Evolutionary conservation across 2,888 invertebrate genomes (phyloP).

Genomic region (Metallyticus violacea): DNA sequence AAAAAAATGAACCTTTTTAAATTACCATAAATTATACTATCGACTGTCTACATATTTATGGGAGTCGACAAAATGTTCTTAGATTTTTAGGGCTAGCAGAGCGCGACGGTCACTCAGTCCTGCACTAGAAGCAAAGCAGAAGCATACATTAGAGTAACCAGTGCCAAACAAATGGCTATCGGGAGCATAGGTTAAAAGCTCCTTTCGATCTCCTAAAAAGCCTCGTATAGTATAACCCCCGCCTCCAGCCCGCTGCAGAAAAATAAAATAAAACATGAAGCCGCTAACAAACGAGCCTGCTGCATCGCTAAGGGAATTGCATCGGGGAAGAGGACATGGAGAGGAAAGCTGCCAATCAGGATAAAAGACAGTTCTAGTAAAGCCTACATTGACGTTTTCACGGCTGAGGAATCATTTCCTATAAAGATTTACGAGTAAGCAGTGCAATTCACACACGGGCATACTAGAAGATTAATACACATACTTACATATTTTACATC

Average conservation of each 20-base stretch:
- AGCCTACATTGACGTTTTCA: no score
- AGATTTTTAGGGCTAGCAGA: background rate
- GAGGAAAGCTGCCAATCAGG: conserved; percentile 8
- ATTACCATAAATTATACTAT: no score
- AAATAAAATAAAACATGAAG: conserved; percentile 2
- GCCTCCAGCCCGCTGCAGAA: background rate
- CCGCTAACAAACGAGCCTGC: background rate
- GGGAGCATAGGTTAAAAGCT: conserved; percentile 8
- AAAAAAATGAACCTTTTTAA: no score
- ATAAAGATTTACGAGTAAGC: no score
- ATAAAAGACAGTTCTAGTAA: background rate
- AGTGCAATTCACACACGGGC: no score
- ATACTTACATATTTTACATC: no score
- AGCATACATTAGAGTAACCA: background rate
- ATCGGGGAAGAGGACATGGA: background rate
- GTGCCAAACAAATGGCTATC: background rate
- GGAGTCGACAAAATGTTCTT: no score
- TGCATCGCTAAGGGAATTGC: background rate
- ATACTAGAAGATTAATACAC: no score
- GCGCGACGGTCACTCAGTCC: background rate
- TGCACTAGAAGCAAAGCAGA: background rate
- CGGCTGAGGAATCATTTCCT: no score
- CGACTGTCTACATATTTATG: no score
- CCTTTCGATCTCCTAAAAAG: conserved; percentile 8
- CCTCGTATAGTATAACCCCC: background rate